A percentile compares a stretch with the other conserved stretches of the same genome.
Evolutionary conservation across 2,797 vertebrate genomes (phyloP).

Genomic region (Clarias fuscus): DNA sequence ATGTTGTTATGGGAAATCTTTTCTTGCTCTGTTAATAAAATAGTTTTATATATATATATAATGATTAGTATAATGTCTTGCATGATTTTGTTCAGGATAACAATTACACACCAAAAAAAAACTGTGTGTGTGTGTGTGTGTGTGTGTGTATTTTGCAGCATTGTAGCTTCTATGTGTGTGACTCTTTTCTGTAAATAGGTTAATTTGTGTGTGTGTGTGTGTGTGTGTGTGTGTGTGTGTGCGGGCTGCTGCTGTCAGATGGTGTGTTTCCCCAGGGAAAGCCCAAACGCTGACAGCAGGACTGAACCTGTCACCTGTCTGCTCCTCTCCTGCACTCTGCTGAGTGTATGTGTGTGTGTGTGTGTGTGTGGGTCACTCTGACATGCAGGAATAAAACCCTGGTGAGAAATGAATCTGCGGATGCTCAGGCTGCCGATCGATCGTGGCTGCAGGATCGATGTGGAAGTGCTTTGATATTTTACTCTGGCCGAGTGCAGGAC

Average conservation of each 20-base stretch:
- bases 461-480: slow-evolving; percentile 73
- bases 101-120: too few relatives aligned
- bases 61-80: too few relatives aligned
- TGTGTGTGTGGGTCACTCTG: slow-evolving; percentile 9
- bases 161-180: slow-evolving; percentile 16
- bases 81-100: too few relatives aligned
- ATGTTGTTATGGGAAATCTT: too few relatives aligned
- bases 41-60: too few relatives aligned
- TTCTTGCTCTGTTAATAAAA: too few relatives aligned
- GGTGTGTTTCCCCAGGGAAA: slow-evolving; percentile 62
- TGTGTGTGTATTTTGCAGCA: slow-evolving; percentile 1
- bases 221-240: slow-evolving; percentile 47
- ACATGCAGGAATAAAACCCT: slow-evolving; percentile 54
- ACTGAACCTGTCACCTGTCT: slow-evolving; percentile 70
- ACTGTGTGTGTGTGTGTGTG: not conserved
- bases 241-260: slow-evolving; percentile 26
- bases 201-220: slow-evolving; percentile 19
- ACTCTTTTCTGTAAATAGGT: not conserved
- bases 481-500: slow-evolving; percentile 58
- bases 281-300: slow-evolving; percentile 65
- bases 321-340: slow-evolving; percentile 42
- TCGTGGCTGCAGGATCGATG: slow-evolving; percentile 66
- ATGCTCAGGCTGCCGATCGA: slow-evolving; percentile 70
- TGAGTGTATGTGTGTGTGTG: slow-evolving; percentile 21
- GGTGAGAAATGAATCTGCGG: slow-evolving; percentile 70